A percentile compares a stretch with the other conserved stretches of the same genome.
These are phyloP conservation scores for Podiceps cristatus DNA, from an alignment of 2,113 vertebrate species.

Conservation along the genomic window DNA sequence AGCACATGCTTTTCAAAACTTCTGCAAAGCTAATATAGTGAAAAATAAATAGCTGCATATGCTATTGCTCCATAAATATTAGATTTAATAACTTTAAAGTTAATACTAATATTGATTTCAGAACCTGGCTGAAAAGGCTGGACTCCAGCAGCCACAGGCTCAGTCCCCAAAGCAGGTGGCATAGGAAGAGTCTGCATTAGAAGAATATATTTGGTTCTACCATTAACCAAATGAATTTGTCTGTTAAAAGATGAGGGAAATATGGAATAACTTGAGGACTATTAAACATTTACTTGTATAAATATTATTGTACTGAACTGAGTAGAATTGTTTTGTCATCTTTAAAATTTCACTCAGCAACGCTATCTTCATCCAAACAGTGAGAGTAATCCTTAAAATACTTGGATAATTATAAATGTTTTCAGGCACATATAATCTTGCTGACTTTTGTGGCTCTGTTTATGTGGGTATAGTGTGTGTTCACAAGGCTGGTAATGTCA, in stretches of 20 bases:
- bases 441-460: not conserved
- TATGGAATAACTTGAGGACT: not conserved
- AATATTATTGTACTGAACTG: not conserved
- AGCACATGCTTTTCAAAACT: not conserved
- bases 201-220: not conserved
- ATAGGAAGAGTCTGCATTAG: not conserved
- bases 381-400: not conserved
- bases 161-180: constrained; percentile 45
- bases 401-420: not conserved
- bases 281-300: not conserved
- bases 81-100: not conserved
- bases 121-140: not conserved
- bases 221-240: not conserved
- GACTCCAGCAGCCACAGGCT: not conserved
- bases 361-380: not conserved
- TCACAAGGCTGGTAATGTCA: not conserved
- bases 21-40: not conserved
- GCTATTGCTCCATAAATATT: not conserved
- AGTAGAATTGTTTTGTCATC: not conserved
- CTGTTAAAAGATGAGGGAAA: not conserved
- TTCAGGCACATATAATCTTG: not conserved
- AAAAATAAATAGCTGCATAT: not conserved
- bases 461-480: not conserved
- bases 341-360: not conserved
- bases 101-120: not conserved